These are phyloP conservation scores for Pseudonaja textilis DNA, from an alignment of 2,113 vertebrate genomes.

Conservation along the genomic window DNA sequence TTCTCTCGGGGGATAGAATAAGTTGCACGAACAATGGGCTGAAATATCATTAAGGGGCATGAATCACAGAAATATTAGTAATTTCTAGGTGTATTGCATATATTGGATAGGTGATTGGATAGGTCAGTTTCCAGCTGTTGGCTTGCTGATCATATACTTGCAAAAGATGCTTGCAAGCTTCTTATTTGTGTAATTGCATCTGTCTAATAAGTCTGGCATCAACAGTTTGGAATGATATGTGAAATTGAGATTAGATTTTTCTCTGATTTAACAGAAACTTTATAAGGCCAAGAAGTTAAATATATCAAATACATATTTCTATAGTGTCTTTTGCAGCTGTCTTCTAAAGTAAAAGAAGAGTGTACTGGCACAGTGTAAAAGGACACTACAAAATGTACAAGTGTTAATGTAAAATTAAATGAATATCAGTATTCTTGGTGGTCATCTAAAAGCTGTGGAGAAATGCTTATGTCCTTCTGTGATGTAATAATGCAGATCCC, in stretches of 20 bases:
- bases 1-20: not conserved
- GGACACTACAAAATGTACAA: not conserved
- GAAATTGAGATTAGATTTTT: not conserved
- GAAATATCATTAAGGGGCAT: not conserved
- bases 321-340: not conserved
- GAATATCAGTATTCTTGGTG: not conserved
- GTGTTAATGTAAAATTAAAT: not conserved
- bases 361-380: not conserved
- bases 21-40: not conserved
- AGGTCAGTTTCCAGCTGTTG: not conserved
- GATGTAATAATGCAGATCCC: not conserved
- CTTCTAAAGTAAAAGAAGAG: not conserved
- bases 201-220: not conserved
- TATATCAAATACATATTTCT: not conserved
- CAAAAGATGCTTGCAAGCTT: not conserved
- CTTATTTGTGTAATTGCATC: not conserved
- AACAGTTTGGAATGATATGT: not conserved
- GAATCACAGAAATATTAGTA: not conserved
- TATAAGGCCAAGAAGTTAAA: not conserved
- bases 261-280: not conserved
- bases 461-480: not conserved
- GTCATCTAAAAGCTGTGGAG: not conserved
- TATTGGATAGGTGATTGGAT: not conserved
- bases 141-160: not conserved
- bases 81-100: not conserved